Evolutionary conservation across 2,888 invertebrate genomes (phyloP).

Genomic region (Eulithis prunata): DNA sequence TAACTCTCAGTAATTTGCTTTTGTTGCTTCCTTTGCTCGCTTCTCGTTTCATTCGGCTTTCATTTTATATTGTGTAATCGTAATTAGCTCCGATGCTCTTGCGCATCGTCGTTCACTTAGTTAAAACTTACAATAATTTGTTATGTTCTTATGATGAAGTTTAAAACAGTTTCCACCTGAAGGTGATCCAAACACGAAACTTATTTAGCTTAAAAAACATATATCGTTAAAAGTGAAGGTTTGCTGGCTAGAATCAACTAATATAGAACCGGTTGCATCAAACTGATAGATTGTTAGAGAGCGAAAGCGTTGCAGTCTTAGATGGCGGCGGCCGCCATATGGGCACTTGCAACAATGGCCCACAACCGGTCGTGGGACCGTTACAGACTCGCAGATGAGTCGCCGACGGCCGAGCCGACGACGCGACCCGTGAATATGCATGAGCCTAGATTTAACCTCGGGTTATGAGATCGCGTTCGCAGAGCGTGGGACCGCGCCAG

Average conservation of each 20-base stretch:
- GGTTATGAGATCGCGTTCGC: slow-evolving; percentile 74
- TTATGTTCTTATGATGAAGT: too few relatives aligned
- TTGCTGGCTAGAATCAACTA: slow-evolving; percentile 15
- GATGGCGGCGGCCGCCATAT: slow-evolving; percentile 39
- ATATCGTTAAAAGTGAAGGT: slow-evolving; percentile 26
- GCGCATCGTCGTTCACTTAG: background rate
- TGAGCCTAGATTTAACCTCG: slow-evolving; percentile 80
- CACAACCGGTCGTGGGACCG: slow-evolving; percentile 81
- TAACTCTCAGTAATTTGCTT: slow-evolving; percentile 14
- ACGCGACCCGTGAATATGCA: slow-evolving; percentile 76
- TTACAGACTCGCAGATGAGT: slow-evolving; percentile 72
- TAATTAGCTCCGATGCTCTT: background rate
- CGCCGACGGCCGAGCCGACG: slow-evolving; percentile 57
- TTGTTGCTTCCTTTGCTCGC: slow-evolving; percentile 20
- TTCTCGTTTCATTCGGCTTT: slow-evolving; percentile 10
- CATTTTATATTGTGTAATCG: slow-evolving; percentile 5
- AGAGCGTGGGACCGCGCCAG: slow-evolving; percentile 73
- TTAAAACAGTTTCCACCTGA: too few relatives aligned
- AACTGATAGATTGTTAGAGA: slow-evolving; percentile 26
- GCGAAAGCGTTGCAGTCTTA: slow-evolving; percentile 33
- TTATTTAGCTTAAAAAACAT: slow-evolving; percentile 1
- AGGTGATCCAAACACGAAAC: background rate
- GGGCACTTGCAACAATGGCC: slow-evolving; percentile 75
- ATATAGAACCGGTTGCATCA: slow-evolving; percentile 35
- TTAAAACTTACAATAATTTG: too few relatives aligned